Conservation (phyloP, 2,113 vertebrate species). For the Stigmatopora nigra region DNA sequence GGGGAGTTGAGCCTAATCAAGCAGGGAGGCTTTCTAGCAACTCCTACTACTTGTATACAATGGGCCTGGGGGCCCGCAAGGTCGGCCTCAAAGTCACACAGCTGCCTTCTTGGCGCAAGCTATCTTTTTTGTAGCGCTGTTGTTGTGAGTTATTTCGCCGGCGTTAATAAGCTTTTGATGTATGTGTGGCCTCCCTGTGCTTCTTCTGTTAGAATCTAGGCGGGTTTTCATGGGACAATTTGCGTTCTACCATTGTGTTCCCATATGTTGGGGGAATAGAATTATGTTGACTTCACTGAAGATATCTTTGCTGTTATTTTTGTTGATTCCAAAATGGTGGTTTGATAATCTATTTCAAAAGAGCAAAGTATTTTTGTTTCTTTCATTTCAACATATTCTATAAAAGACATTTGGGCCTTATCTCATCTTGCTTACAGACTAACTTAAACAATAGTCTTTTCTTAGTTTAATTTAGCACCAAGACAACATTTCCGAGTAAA, state of each 20-base stretch:
- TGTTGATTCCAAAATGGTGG: neutral
- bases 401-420: too few species aligned
- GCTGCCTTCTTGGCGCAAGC: slow-evolving; percentile 54
- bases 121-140: slow-evolving; percentile 63
- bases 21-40: slow-evolving; percentile 18
- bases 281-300: neutral
- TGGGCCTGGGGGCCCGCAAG: slow-evolving; percentile 44
- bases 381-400: neutral
- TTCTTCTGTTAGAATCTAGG: slow-evolving; percentile 41
- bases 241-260: slow-evolving; percentile 6
- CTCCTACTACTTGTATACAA: slow-evolving; percentile 38
- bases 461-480: too few species aligned
- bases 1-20: slow-evolving; percentile 53
- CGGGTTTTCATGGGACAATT: slow-evolving; percentile 38
- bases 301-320: neutral
- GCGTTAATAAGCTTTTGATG: slow-evolving; percentile 66
- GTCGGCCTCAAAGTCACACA: slow-evolving; percentile 61
- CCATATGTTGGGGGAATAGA: neutral
- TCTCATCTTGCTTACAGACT: too few species aligned
- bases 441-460: too few species aligned
- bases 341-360: neutral
- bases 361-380: neutral
- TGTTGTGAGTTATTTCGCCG: slow-evolving; percentile 58
- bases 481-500: too few species aligned
- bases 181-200: slow-evolving; percentile 37